Evolutionary conservation across 2,888 invertebrate species (phyloP), one percentile per base, ranked within the genome.

Genomic region (Andrena praecox): DNA sequence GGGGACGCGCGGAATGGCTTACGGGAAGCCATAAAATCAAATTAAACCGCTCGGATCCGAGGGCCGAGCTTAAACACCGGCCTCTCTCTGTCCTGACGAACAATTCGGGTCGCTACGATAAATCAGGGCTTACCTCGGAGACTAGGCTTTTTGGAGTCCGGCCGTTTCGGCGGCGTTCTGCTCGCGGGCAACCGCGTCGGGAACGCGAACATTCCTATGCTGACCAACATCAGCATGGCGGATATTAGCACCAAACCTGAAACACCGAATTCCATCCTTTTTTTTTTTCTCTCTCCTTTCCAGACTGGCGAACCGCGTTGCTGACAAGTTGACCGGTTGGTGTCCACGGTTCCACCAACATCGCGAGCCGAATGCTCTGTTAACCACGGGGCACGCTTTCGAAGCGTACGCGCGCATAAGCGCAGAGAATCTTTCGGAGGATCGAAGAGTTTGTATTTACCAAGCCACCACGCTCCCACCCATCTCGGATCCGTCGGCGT

Each of bases 391-490:
- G 35, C 35, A 35, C 35, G 35, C 35, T 35, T 35, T 35, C 35
- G 8, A 35, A 8, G 10, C 35, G 35, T 10, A 35, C 35, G 10
- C 0, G 35, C 35, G 35, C 2, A 35, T 2, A 35, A 35, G 10
- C 35, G 10, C 35, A 10, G 10, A 10, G 2, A 35, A 35, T 35
- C 35, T 12, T 35, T 35, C 35, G 10, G 10, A 10, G 8, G 35
- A 0, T 35, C 12, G 12, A 42, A n/a, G 2, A 2, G 29, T 64
- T 80, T 62, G 24, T 60, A 95, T 95, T 96, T 95, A 96, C 98
- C 98, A 79, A 99, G 95, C 99, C 99, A 99, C 99, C 99, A 99
- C 62, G 99, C 99, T 68, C 99, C 99, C 66, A 99, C 97, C 98
- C 98, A 99, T 94, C 97, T 95, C 4, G 98, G 97, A 94, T 98